phyloP scores from a whole-genome alignment of 2,797 vertebrate genomes.

The Falco concolor region DNA sequence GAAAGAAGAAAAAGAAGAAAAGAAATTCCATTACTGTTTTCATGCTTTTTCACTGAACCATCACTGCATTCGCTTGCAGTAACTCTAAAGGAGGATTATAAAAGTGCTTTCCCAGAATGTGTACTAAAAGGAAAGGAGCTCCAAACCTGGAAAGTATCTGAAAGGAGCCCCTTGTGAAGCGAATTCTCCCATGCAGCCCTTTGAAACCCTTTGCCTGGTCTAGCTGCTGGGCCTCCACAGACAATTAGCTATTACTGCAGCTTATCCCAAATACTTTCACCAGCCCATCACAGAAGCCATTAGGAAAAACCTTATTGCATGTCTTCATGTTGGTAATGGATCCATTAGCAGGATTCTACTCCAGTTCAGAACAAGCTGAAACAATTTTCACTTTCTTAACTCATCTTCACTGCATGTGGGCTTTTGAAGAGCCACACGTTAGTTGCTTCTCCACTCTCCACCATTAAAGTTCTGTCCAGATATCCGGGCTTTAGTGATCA shows the following conservation, averaged over 20 bases:
- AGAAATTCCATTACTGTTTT: conserved; percentile 48
- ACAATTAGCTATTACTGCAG: conserved; percentile 37
- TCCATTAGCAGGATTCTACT: conserved; percentile 5
- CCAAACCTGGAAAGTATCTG: conserved; percentile 41
- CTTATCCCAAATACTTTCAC: conserved; percentile 1
- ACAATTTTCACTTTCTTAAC: conserved; percentile 40
- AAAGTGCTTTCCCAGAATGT: conserved; percentile 25
- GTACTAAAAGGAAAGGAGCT: conserved; percentile 43
- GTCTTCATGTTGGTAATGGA: neutral
- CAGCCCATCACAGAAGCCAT: neutral
- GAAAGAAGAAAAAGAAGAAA: neutral
- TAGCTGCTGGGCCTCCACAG: neutral
- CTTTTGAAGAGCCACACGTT: conserved; percentile 9
- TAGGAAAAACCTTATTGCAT: neutral
- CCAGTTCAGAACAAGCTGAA: conserved; percentile 9
- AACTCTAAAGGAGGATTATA: conserved; percentile 48
- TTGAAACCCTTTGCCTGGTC: neutral
- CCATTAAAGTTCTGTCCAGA: neutral
- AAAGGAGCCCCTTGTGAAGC: conserved; percentile 39
- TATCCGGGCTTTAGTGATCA: neutral
- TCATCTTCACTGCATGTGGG: neutral
- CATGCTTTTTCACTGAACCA: conserved; percentile 51
- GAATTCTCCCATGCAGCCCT: conserved; percentile 39
- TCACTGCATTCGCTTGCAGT: neutral
- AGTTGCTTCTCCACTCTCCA: neutral